phyloP scores from a whole-genome alignment of 2,888 invertebrate species.

The Idaea biselata region DNA sequence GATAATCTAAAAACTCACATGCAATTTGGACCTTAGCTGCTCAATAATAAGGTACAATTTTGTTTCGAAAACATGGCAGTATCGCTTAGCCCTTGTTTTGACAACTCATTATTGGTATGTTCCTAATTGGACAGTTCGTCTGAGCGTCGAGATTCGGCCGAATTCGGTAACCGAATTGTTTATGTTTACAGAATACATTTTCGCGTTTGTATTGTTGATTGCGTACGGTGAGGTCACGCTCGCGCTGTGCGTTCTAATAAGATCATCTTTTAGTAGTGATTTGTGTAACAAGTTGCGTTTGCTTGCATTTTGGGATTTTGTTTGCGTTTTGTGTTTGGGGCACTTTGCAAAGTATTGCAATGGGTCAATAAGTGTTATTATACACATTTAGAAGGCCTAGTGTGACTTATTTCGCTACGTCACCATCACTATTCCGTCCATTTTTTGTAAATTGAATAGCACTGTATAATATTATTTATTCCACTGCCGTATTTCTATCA shows the following conservation, averaged over 20 bases:
- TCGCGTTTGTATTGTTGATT: constrained; percentile 72
- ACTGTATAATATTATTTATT: too few species aligned
- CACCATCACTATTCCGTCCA: too few species aligned
- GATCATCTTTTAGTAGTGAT: constrained; percentile 21
- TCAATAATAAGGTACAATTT: constrained; percentile 33
- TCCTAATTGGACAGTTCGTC: constrained; percentile 66
- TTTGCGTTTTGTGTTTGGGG: background rate
- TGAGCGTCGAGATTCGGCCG: constrained; percentile 40
- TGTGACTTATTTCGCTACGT: too few species aligned
- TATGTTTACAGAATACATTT: constrained; percentile 70
- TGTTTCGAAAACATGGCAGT: constrained; percentile 28
- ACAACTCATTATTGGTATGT: constrained; percentile 74
- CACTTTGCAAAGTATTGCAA: background rate
- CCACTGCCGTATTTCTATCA: too few species aligned
- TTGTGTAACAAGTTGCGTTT: background rate
- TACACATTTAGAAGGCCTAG: background rate
- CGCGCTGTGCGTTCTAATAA: constrained; percentile 49
- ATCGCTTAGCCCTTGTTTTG: constrained; percentile 66
- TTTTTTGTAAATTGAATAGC: too few species aligned
- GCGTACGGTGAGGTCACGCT: constrained; percentile 54
- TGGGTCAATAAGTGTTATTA: background rate
- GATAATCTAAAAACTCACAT: constrained; percentile 18
- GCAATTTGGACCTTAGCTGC: constrained; percentile 38
- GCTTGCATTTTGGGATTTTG: background rate
- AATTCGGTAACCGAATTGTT: constrained; percentile 55